Conservation (phyloP, 1,140 invertebrate genomes). For the Drosophila pandora region DNA sequence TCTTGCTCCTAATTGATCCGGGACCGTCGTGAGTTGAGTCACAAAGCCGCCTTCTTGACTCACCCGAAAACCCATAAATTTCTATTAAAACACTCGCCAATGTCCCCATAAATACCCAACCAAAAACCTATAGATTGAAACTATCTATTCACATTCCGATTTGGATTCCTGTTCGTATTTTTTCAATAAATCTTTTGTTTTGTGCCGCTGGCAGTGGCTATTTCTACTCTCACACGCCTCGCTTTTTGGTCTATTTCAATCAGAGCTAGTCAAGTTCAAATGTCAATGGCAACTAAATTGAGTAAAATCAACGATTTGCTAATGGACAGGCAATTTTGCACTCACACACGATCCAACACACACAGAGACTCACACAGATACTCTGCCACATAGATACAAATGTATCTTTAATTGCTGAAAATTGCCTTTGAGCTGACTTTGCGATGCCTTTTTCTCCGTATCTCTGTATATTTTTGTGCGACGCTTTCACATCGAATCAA, state of each 20-base stretch:
- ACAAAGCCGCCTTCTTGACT: conserved; percentile 33
- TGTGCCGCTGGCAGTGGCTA: background rate
- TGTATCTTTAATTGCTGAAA: conserved; percentile 62
- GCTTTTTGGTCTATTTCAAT: conserved; percentile 57
- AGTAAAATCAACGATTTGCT: conserved; percentile 53
- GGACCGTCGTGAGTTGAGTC: conserved; percentile 36
- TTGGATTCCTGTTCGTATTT: conserved; percentile 2
- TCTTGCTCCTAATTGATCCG: conserved; percentile 27
- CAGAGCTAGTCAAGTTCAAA: conserved; percentile 67
- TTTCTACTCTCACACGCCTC: conserved; percentile 15
- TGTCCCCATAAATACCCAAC: conserved; percentile 31
- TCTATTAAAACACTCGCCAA: background rate
- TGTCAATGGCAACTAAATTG: conserved; percentile 80
- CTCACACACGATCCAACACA: conserved; percentile 14
- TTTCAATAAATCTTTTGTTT: conserved; percentile 50
- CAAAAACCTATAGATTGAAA: conserved; percentile 23
- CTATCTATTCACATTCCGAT: conserved; percentile 31
- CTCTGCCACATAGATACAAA: conserved; percentile 35
- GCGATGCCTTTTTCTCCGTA: conserved; percentile 25
- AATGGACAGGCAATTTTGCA: conserved; percentile 68
- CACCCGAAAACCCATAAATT: conserved; percentile 23
- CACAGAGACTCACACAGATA: conserved; percentile 12
- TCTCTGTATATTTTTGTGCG: conserved; percentile 3
- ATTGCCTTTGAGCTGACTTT: conserved; percentile 57
- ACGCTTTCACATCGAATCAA: conserved; percentile 33